phyloP scores from a whole-genome alignment of 2,113 vertebrate genomes.

The Pelecanus crispus region DNA sequence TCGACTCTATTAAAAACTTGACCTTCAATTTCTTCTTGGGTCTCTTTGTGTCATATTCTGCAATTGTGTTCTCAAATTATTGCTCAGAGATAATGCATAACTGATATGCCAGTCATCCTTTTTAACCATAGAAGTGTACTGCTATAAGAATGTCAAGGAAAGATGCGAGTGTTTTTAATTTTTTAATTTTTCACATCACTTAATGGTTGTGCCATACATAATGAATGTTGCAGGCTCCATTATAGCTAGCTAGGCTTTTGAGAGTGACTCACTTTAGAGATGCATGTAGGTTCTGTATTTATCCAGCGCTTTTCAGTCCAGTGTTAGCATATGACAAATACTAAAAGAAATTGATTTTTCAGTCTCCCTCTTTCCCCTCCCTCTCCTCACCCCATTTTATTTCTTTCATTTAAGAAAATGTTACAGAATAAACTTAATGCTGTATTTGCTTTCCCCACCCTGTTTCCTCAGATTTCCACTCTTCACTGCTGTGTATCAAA shows the following conservation, averaged over 20 bases:
- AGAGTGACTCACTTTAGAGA: background rate
- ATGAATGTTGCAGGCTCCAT: background rate
- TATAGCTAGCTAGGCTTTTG: background rate
- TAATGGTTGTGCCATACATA: background rate
- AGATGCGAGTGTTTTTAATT: background rate
- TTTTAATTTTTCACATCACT: background rate
- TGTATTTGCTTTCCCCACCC: background rate
- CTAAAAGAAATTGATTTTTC: background rate
- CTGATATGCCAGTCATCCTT: background rate
- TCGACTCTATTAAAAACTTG: background rate
- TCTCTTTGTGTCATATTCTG: background rate
- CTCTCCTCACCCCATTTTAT: background rate
- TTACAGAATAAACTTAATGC: background rate
- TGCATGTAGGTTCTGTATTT: background rate
- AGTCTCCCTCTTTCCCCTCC: background rate
- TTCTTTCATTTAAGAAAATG: background rate
- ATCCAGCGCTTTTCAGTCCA: background rate
- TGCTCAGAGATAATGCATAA: background rate
- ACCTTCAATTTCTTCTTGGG: background rate
- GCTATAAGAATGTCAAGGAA: background rate
- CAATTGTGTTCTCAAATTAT: background rate
- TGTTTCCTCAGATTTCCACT: conserved; percentile 78
- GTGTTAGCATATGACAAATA: background rate
- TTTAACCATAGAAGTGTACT: background rate
- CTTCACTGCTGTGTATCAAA: conserved; percentile 83